Percentiles rank a stretch among this genome's conserved stretches.
These are phyloP conservation scores for Limnodromus scolopaceus DNA, from an alignment of 2,797 vertebrate genomes.

Conservation along the genomic window DNA sequence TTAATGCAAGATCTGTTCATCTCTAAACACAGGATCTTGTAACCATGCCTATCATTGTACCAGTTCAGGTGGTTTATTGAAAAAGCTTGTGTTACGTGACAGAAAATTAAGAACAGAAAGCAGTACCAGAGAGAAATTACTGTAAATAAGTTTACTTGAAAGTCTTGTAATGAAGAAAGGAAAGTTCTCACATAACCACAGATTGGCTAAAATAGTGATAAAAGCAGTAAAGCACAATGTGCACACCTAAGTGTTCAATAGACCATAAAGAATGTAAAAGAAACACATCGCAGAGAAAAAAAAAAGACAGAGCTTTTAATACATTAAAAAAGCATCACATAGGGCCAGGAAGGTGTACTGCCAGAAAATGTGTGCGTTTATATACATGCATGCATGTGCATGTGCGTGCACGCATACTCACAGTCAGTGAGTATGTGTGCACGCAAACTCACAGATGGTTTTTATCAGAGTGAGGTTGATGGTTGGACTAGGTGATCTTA, in stretches of 20 bases:
- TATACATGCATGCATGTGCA: rapidly evolving
- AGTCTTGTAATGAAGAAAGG: not conserved
- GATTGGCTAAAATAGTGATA: not conserved
- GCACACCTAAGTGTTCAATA: not conserved
- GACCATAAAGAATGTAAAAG: not conserved
- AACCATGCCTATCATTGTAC: not conserved
- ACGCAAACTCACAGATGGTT: not conserved
- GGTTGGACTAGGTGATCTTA: no score
- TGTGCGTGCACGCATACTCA: not conserved
- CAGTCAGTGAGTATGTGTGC: not conserved
- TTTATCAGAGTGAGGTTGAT: no score
- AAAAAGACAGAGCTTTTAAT: not conserved
- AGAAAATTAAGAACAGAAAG: not conserved
- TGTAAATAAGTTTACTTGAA: not conserved
- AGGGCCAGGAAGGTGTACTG: not conserved
- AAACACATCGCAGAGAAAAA: not conserved
- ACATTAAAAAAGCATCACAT: not conserved
- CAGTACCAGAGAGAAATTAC: not conserved
- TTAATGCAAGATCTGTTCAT: not conserved
- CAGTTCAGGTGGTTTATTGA: not conserved
- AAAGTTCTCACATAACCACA: not conserved
- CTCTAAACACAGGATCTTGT: not conserved
- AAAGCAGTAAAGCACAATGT: constrained; percentile 6
- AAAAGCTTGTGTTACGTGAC: not conserved
- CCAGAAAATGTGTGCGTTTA: not conserved